Conservation (phyloP, 2,797 vertebrate species). For the Calcarius lapponicus region DNA sequence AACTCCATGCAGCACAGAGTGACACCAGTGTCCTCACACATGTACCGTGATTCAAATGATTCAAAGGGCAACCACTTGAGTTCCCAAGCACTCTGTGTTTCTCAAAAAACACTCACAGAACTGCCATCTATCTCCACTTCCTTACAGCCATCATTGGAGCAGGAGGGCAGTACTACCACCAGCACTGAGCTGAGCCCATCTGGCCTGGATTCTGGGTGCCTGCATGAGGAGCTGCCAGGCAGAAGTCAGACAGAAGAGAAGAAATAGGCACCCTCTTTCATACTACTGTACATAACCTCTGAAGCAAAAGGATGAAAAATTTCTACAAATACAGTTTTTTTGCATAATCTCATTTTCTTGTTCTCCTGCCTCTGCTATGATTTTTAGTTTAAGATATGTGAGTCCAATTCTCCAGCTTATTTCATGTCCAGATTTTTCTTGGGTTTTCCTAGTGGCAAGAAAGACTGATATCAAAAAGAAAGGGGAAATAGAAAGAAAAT, state of each 20-base stretch:
- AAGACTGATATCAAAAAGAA: neutral
- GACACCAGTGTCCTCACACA: neutral
- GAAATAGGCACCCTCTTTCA: neutral
- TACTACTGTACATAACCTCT: neutral
- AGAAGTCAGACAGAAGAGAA: neutral
- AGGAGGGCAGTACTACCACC: rapidly evolving
- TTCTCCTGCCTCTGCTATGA: neutral
- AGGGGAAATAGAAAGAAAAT: neutral
- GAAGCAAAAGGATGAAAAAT: neutral
- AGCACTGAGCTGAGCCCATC: neutral
- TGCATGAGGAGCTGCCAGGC: rapidly evolving
- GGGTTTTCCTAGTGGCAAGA: neutral
- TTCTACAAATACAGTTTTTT: neutral
- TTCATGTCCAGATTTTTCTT: neutral
- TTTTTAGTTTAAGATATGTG: neutral
- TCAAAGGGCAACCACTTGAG: neutral
- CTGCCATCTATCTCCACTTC: neutral
- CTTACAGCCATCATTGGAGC: neutral
- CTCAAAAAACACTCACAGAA: neutral
- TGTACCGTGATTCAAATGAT: neutral
- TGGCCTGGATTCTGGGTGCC: neutral
- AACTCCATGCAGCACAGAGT: neutral
- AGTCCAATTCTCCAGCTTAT: neutral
- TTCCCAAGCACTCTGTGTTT: neutral
- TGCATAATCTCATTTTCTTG: neutral